Percentiles rank a stretch among this genome's conserved stretches.
Conservation (phyloP, 2,888 invertebrate genomes). For the Limnephilus auricula region DNA sequence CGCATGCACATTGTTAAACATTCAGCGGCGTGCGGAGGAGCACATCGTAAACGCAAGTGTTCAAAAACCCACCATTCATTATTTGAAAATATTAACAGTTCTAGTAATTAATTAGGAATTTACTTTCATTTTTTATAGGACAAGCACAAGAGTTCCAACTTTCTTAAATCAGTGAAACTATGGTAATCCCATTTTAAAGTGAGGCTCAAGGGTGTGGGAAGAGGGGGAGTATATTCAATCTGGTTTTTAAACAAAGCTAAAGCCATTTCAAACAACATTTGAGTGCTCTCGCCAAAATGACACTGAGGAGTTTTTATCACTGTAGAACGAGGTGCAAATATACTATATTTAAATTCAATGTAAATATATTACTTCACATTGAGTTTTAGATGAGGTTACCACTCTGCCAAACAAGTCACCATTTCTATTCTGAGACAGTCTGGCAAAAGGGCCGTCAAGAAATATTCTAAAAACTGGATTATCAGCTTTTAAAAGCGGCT, state of each 20-base stretch:
- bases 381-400: too few species aligned
- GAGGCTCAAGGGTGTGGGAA: neutral
- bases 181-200: neutral
- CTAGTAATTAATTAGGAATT: neutral
- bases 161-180: neutral
- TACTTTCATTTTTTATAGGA: neutral
- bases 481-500: too few species aligned
- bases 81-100: neutral
- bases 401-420: too few species aligned
- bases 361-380: too few species aligned
- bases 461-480: too few species aligned
- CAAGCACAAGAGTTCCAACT: neutral
- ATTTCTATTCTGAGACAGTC: too few species aligned
- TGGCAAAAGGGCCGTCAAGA: too few species aligned
- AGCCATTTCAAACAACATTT: too few species aligned
- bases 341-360: neutral
- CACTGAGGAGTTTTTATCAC: too few species aligned
- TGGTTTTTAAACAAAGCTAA: neutral
- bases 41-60: neutral
- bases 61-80: slow-evolving; percentile 5
- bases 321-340: neutral
- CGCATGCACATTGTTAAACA: slow-evolving; percentile 53
- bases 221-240: neutral
- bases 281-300: too few species aligned
- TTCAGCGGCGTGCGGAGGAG: slow-evolving; percentile 7